A percentile compares a stretch with the other conserved stretches of the same genome.
phyloP scores from a whole-genome alignment of 2,888 invertebrate species.

The Desoria tigrina region DNA sequence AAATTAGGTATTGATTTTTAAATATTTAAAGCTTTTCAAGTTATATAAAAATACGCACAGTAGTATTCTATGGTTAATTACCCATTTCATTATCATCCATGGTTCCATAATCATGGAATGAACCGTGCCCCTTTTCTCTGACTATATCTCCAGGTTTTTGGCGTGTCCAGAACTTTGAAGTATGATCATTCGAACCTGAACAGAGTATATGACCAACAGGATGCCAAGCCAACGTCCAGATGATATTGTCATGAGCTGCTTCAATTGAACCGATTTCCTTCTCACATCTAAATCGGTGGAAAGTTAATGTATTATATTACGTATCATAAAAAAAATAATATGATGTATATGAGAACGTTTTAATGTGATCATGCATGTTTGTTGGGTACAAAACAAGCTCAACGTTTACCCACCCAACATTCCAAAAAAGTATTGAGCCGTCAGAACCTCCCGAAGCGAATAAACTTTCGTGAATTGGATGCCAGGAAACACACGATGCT shows the following conservation, averaged over 20 bases:
- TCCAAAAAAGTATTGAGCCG: slow-evolving; percentile 98
- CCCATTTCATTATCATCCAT: slow-evolving; percentile 71
- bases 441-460: slow-evolving; percentile 99
- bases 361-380: neutral
- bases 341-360: neutral
- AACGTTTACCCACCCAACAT: slow-evolving; percentile 74
- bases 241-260: slow-evolving; percentile 97
- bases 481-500: slow-evolving; percentile 96
- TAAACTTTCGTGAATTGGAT: slow-evolving; percentile 93
- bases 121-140: slow-evolving; percentile 73
- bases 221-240: slow-evolving; percentile 99
- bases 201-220: slow-evolving; percentile 97
- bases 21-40: no score
- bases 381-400: neutral
- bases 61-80: slow-evolving; percentile 54
- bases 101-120: slow-evolving; percentile 58
- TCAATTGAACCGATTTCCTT: slow-evolving; percentile 98
- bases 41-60: neutral
- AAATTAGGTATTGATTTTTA: neutral
- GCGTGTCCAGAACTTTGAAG: slow-evolving; percentile 98
- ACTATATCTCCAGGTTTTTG: slow-evolving; percentile 97
- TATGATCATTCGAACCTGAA: slow-evolving; percentile 99
- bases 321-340: no score
- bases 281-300: slow-evolving; percentile 80
- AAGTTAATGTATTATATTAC: no score